These are phyloP conservation scores for Cerastis leucographa DNA, from an alignment of 2,888 invertebrate genomes.

Conservation along the genomic window DNA sequence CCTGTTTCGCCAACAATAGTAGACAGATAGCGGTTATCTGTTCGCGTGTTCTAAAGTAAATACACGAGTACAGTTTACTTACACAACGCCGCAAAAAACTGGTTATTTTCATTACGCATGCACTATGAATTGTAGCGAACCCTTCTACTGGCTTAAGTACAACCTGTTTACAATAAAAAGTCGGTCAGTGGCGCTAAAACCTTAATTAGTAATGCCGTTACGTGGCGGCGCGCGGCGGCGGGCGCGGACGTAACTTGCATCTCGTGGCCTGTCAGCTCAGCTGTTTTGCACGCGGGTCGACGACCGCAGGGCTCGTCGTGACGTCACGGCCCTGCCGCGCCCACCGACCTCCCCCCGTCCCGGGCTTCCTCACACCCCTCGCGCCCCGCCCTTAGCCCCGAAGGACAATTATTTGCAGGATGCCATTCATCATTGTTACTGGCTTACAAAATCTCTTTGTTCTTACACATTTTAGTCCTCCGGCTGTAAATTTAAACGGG, in stretches of 20 bases:
- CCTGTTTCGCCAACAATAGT: constrained; percentile 37
- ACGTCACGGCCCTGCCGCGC: constrained; percentile 84
- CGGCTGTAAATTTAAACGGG: constrained; percentile 63
- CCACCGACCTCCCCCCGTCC: constrained; percentile 67
- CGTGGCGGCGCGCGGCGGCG: constrained; percentile 35
- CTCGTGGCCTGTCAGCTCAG: constrained; percentile 73
- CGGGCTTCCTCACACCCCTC: constrained; percentile 61
- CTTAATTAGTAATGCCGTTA: constrained; percentile 66
- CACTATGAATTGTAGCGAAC: constrained; percentile 35
- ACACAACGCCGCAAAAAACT: constrained; percentile 52
- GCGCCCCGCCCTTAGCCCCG: constrained; percentile 67
- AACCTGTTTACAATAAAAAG: constrained; percentile 63
- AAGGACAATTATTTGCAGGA: constrained; percentile 87
- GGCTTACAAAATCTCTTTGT: constrained; percentile 75
- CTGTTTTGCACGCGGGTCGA: constrained; percentile 79
- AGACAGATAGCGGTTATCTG: constrained; percentile 45
- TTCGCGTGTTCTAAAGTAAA: constrained; percentile 55
- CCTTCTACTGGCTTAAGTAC: constrained; percentile 42
- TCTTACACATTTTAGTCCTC: constrained; percentile 65
- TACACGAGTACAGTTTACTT: constrained; percentile 35
- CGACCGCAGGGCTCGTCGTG: constrained; percentile 84
- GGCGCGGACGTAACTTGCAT: constrained; percentile 58
- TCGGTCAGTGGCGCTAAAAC: constrained; percentile 67
- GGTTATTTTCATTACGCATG: constrained; percentile 41
- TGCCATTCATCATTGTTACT: constrained; percentile 83